phyloP scores from a whole-genome alignment of 2,113 vertebrate species.

The Pica pica region DNA sequence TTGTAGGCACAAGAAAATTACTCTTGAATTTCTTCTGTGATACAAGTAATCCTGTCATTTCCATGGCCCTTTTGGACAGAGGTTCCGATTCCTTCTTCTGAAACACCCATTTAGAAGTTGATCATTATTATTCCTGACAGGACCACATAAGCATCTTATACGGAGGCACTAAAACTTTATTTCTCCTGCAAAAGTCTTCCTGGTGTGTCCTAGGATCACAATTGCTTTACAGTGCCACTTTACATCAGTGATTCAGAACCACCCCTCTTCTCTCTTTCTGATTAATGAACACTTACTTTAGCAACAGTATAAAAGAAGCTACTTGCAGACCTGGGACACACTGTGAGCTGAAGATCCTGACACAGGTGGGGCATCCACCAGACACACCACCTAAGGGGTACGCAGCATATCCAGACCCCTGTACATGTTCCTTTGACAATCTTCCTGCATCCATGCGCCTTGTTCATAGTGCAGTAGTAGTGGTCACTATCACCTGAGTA shows the following conservation, averaged over 20 bases:
- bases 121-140: background rate
- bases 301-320: background rate
- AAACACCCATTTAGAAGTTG: background rate
- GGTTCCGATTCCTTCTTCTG: background rate
- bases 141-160: background rate
- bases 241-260: background rate
- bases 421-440: accelerated
- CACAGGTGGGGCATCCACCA: background rate
- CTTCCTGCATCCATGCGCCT: background rate
- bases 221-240: background rate
- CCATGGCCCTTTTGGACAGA: background rate
- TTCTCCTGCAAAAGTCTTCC: background rate
- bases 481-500: background rate
- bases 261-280: background rate
- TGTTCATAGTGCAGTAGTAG: background rate
- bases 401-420: no score
- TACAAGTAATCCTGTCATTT: background rate
- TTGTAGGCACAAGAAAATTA: background rate
- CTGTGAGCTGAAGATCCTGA: background rate
- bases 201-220: background rate
- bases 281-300: background rate
- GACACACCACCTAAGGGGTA: background rate
- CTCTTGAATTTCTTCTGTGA: background rate
- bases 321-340: background rate
- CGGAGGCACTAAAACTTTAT: background rate